Base-by-base conservation (phyloP, 2,797 vertebrate genomes). In the Discoglossus pictus region DNA sequence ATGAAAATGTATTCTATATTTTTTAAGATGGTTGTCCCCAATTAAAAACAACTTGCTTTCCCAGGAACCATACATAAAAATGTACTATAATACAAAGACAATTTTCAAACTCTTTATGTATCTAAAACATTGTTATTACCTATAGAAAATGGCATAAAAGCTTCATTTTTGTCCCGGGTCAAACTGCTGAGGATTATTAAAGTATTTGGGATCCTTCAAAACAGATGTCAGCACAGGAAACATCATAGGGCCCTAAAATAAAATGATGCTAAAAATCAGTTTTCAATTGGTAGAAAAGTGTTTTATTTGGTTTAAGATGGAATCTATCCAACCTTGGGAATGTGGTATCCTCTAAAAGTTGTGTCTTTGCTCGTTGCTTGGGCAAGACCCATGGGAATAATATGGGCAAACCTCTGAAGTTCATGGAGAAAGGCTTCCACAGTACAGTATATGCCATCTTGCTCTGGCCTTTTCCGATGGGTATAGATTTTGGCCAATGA, bases 71-170 rank as follows among this genome's bases (percentile, higher is more conserved):
- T n/a, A n/a, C n/a, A n/a, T n/a, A n/a, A n/a, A n/a, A n/a, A n/a
- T n/a, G n/a, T n/a, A n/a, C n/a, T n/a, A n/a, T n/a, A n/a, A n/a
- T n/a, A n/a, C n/a, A n/a, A n/a, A n/a, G n/a, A n/a, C n/a, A n/a
- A n/a, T n/a, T n/a, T n/a, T n/a, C n/a, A n/a, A n/a, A n/a, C n/a
- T n/a, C n/a, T n/a, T n/a, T n/a, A n/a, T n/a, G n/a, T n/a, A n/a
- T n/a, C n/a, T n/a, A n/a, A n/a, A n/a, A n/a, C n/a, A n/a, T n/a
- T n/a, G n/a, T n/a, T n/a, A n/a, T 47, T 77, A 88, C 87, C 88
- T 80, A 73, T 2, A 13, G 88, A 89, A 69, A 89, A 89, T 1
- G 83, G 64, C 50, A 85, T 62, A 65, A 89, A 89, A 51, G 83
- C 54, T 42, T 87, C 80, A 23, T 78, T 88, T 67, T 76, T 88